phyloP scores from a whole-genome alignment of 2,113 vertebrate species.

The Apistogramma diplotaenia region DNA sequence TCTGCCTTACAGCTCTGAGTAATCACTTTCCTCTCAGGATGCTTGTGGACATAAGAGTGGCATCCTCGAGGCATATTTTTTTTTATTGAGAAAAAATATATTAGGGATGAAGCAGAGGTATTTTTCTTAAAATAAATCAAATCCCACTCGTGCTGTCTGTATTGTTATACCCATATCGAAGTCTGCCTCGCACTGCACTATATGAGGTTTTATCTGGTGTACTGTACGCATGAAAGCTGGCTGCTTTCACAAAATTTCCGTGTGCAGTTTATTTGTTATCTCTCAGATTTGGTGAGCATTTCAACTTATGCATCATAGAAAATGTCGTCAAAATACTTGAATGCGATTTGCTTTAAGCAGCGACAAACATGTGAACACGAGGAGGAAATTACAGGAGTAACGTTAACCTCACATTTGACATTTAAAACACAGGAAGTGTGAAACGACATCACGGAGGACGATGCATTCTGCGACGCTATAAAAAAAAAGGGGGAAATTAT shows the following conservation, averaged over 20 bases:
- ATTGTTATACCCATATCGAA: not conserved
- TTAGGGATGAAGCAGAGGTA: not conserved
- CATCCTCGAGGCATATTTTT: not conserved
- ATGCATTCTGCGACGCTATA: not conserved
- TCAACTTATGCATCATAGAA: not conserved
- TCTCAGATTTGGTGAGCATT: not conserved
- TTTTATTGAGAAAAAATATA: not conserved
- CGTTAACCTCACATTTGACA: not conserved
- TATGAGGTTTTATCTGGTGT: not conserved
- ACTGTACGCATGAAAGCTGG: not conserved
- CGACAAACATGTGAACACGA: not conserved
- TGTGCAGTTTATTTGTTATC: accelerated
- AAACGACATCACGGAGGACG: not conserved
- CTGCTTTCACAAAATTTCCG: not conserved
- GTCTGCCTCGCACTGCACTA: not conserved
- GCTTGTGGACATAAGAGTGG: not conserved
- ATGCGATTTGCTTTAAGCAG: not conserved
- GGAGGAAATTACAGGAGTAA: not conserved
- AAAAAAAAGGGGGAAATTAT: not conserved
- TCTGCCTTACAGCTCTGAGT: not conserved
- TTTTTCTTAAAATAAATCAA: conserved; percentile 1
- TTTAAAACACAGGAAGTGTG: conserved; percentile 38
- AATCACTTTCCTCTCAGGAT: not conserved
- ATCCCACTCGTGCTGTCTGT: not conserved
- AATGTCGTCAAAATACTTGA: not conserved